Evolutionary conservation across 2,888 invertebrate genomes (phyloP), one percentile per base, ranked within the genome.

Genomic region (Biston stratarius): DNA sequence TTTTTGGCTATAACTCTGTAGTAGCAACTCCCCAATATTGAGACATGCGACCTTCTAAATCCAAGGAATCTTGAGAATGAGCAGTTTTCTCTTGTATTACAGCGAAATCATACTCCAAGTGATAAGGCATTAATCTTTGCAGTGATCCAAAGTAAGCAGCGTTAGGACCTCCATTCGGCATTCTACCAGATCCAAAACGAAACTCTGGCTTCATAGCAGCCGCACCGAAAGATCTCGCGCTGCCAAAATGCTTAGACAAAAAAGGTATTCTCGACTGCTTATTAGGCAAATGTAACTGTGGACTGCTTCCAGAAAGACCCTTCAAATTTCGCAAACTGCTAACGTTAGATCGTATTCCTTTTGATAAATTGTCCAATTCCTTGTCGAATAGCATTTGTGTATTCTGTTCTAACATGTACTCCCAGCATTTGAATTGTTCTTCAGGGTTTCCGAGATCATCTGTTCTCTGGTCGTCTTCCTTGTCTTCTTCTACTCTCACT

Each of bases 21-120:
- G 97, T 97, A 12, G 97, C 97, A 53, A 98, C 97, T 59, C 97
- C 97, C 98, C 98, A 98, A 88, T 98, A 98, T 79, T 97, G 97
- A 77, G 97, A 97, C 97, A 98, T 97, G 62, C 98, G 95, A 61
- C 95, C 96, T 81, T 97, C 97, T 71, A 97, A 95, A 81, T 97
- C 97, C 72, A 96, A 88, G 0, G 97, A 97, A 81, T 97, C 97
- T 76, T 96, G 94, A 59, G 91, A 90, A 63, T 94, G 94, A 49
- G 95, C 94, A 44, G 95, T 94, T 76, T 97, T 95, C 83, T 97
- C 97, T 82, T 97, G 97, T 85, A 97, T 97, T 36, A 97, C 96
- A 47, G 97, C 96, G 86, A 97, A 97, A 86, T 97, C 97, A 80
- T 97, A 97, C 81, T 97, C 97, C 80, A 97, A 94, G 74, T 94